Percentiles rank a stretch among this genome's conserved stretches.
Evolutionary conservation across 2,113 vertebrate genomes (phyloP).

Genomic region (Cyrtonyx montezumae): DNA sequence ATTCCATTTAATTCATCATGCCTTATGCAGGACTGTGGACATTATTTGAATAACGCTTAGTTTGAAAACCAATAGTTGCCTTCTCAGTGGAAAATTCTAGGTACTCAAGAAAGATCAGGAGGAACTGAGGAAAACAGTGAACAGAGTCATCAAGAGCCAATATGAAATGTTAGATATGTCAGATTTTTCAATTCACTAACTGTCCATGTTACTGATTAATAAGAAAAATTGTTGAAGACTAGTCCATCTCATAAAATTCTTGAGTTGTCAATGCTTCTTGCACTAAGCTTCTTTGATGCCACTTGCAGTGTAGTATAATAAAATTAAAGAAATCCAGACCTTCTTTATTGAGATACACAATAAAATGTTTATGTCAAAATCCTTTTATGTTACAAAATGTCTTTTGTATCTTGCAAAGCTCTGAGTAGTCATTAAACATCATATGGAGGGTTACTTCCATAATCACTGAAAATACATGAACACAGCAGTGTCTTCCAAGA

Average conservation of each 20-base stretch:
- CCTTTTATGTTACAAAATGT: neutral
- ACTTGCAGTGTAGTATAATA: neutral
- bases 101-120: neutral
- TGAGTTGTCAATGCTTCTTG: neutral
- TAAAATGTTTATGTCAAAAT: neutral
- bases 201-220: neutral
- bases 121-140: neutral
- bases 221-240: neutral
- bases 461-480: neutral
- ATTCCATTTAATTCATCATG: neutral
- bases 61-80: neutral
- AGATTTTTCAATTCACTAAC: neutral
- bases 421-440: neutral
- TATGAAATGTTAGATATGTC: rapidly evolving
- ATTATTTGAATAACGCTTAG: neutral
- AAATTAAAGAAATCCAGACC: neutral
- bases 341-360: neutral
- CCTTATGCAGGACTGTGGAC: neutral
- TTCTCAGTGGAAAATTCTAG: neutral
- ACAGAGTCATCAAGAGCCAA: neutral
- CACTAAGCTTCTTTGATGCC: neutral
- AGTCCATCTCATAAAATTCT: neutral
- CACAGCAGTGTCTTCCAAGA: neutral
- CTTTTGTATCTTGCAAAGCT: neutral
- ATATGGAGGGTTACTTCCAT: neutral